Percentiles rank a stretch among this genome's conserved stretches.
These are phyloP conservation scores for Brevimyrus niger DNA, from an alignment of 2,113 vertebrate species.

Conservation along the genomic window DNA sequence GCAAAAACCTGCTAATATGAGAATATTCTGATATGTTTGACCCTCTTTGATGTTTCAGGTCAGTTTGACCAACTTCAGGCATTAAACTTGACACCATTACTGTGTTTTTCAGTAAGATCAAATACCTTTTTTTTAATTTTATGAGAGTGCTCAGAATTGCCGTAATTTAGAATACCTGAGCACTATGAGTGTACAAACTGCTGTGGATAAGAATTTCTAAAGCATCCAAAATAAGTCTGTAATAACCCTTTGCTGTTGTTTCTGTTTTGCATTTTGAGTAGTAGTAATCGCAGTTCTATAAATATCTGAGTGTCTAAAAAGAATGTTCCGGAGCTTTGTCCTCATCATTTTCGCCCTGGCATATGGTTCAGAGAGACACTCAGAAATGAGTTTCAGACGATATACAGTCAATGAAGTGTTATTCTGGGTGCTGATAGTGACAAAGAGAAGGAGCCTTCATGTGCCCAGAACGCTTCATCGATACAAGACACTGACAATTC, in stretches of 20 bases:
- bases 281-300: background rate
- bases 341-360: background rate
- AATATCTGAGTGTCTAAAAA: background rate
- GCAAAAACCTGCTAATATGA: background rate
- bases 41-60: background rate
- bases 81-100: background rate
- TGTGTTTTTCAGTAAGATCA: background rate
- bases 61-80: background rate
- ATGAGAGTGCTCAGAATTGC: background rate
- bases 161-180: background rate
- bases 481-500: background rate
- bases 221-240: background rate
- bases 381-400: background rate
- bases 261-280: background rate
- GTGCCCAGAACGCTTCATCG: background rate
- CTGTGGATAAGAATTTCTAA: background rate
- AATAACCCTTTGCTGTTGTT: background rate
- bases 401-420: conserved; percentile 1
- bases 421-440: background rate
- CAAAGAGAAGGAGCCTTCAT: background rate
- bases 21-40: background rate
- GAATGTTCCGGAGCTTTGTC: background rate
- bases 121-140: background rate
- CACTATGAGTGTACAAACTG: background rate
- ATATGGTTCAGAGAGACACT: background rate